Percentiles rank a stretch among this genome's conserved stretches.
Evolutionary conservation across 2,113 vertebrate species (phyloP).

Genomic region (Pagrus major): DNA sequence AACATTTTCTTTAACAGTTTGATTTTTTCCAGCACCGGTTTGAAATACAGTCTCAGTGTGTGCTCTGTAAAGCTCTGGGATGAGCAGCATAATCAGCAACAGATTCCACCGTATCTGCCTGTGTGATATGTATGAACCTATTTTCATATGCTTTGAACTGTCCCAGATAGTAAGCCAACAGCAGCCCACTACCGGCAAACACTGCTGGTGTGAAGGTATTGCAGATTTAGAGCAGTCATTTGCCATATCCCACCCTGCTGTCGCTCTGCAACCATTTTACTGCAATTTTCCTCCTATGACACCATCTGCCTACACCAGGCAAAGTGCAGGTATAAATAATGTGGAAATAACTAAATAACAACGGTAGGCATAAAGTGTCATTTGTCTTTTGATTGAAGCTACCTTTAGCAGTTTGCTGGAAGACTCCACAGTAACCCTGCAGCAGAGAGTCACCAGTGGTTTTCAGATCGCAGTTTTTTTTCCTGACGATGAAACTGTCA

Average conservation of each 20-base stretch:
- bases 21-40: constrained; percentile 51
- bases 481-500: not conserved
- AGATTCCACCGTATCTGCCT: constrained; percentile 55
- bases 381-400: constrained; percentile 4
- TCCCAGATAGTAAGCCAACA: constrained; percentile 59
- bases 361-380: constrained; percentile 1
- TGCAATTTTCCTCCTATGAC: constrained; percentile 15
- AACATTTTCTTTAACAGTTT: constrained; percentile 71
- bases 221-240: constrained; percentile 40
- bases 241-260: not conserved
- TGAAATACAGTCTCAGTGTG: constrained; percentile 71
- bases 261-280: constrained; percentile 28
- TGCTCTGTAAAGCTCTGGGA: constrained; percentile 49
- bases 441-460: constrained; percentile 3
- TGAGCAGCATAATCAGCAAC: constrained; percentile 57
- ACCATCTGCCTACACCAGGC: not conserved
- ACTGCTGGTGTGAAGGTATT: constrained; percentile 36
- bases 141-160: constrained; percentile 72
- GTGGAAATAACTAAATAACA: constrained; percentile 4
- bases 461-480: constrained; percentile 7
- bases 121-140: constrained; percentile 68
- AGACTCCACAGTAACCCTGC: not conserved
- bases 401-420: not conserved
- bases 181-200: constrained; percentile 33
- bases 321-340: constrained; percentile 5